These are phyloP conservation scores for Syrrhaptes paradoxus DNA, from an alignment of 2,113 vertebrate species.

Conservation along the genomic window DNA sequence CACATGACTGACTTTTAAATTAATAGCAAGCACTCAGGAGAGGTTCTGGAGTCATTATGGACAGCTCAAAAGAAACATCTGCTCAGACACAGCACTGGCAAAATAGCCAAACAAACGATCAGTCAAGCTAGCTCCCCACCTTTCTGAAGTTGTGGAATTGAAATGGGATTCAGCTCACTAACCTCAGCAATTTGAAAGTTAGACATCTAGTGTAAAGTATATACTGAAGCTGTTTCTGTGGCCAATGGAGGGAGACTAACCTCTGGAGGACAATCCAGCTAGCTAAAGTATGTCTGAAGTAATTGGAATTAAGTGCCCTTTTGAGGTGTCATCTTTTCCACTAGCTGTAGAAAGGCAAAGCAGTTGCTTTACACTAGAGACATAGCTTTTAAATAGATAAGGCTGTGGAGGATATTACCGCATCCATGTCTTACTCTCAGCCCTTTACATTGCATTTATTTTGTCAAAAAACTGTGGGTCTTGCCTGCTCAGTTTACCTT, in stretches of 20 bases:
- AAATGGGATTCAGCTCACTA: constrained; percentile 23
- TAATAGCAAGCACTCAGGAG: background rate
- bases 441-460: background rate
- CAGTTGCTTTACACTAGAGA: background rate
- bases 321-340: background rate
- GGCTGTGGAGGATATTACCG: background rate
- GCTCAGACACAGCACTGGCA: background rate
- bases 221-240: background rate
- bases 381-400: background rate
- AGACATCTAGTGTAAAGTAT: background rate
- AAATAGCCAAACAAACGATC: background rate
- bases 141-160: background rate
- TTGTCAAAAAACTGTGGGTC: background rate
- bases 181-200: background rate
- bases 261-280: background rate
- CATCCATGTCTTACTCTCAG: background rate
- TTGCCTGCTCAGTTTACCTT: background rate
- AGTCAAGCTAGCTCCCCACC: background rate
- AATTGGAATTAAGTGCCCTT: background rate
- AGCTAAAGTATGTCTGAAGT: background rate
- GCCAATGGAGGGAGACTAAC: background rate
- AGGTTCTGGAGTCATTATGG: constrained; percentile 3
- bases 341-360: background rate
- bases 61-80: constrained; percentile 12
- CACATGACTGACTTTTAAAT: background rate